Percentiles rank a stretch among this genome's conserved stretches.
phyloP scores from a whole-genome alignment of 2,113 vertebrate genomes.

The Macquaria australasica region DNA sequence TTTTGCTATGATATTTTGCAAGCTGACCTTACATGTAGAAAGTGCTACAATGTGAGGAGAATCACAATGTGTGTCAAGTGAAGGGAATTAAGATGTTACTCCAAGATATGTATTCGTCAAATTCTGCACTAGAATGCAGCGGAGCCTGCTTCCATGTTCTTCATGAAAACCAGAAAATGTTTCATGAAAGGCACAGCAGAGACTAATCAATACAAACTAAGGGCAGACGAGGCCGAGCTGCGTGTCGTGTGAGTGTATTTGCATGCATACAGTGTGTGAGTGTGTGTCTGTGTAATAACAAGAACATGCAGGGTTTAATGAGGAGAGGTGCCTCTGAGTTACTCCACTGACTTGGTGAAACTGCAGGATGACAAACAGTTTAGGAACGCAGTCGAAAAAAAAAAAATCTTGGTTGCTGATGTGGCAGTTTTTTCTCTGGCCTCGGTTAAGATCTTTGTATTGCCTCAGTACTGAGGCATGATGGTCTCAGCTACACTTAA shows the following conservation, averaged over 20 bases:
- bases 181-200: conserved; percentile 27
- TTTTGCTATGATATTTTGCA: conserved; percentile 60
- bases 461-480: conserved; percentile 44
- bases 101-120: conserved; percentile 17
- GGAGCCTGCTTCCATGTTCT: conserved; percentile 24
- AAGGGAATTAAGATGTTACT: conserved; percentile 25
- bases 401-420: conserved; percentile 51
- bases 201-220: conserved; percentile 40
- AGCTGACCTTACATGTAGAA: conserved; percentile 22
- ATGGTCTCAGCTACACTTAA: conserved; percentile 45
- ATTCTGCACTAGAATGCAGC: conserved; percentile 42
- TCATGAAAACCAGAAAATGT: conserved; percentile 38
- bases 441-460: conserved; percentile 53
- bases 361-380: conserved; percentile 46
- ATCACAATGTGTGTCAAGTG: neutral
- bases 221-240: conserved; percentile 13
- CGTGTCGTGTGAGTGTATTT: conserved; percentile 25
- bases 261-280: conserved; percentile 37
- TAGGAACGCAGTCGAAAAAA: conserved; percentile 9
- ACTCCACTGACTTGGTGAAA: conserved; percentile 43
- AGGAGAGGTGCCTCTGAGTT: conserved; percentile 31
- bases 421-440: conserved; percentile 53
- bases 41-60: conserved; percentile 36
- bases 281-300: conserved; percentile 19
- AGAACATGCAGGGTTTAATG: conserved; percentile 22